Percentiles rank a stretch among this genome's conserved stretches.
These are phyloP conservation scores for Melanchra persicariae DNA, from an alignment of 2,888 invertebrate species.

Conservation along the genomic window DNA sequence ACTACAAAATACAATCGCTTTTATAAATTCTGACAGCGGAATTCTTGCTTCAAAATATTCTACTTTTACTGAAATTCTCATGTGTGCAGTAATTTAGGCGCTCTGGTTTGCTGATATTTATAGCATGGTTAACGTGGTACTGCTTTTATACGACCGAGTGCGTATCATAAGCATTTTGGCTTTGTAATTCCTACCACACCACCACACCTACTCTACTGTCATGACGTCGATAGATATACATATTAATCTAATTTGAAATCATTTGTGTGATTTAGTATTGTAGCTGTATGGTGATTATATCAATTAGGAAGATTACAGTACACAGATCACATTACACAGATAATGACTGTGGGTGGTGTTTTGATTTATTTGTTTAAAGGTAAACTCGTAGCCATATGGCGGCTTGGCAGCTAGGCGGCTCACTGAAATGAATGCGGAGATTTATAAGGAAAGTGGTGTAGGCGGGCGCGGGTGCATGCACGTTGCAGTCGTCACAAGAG, in stretches of 20 bases:
- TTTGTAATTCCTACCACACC: too few species aligned
- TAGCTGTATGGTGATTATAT: not conserved
- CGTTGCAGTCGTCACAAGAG: conserved; percentile 82
- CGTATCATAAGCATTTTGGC: conserved; percentile 74
- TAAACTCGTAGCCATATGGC: conserved; percentile 6
- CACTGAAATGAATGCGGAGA: conserved; percentile 66
- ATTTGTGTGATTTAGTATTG: conserved; percentile 11
- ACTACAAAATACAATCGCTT: conserved; percentile 53
- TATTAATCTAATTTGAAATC: conserved; percentile 11
- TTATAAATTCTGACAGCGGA: conserved; percentile 54
- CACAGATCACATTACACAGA: not conserved
- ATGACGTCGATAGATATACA: conserved; percentile 34
- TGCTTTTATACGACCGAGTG: conserved; percentile 79
- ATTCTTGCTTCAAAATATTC: conserved; percentile 71
- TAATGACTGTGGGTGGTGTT: not conserved
- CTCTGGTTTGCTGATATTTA: conserved; percentile 82
- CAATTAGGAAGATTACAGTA: too few species aligned
- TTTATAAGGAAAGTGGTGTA: conserved; percentile 58
- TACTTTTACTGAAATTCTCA: conserved; percentile 77
- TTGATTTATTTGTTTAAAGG: not conserved
- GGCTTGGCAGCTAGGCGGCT: conserved; percentile 1
- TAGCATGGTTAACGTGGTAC: conserved; percentile 80
- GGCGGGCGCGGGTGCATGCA: conserved; percentile 50
- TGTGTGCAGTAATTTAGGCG: conserved; percentile 81
- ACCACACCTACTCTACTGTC: conserved; percentile 37